Conservation (phyloP, 1,140 invertebrate species). For the Lamellibrachia luymesi region DNA sequence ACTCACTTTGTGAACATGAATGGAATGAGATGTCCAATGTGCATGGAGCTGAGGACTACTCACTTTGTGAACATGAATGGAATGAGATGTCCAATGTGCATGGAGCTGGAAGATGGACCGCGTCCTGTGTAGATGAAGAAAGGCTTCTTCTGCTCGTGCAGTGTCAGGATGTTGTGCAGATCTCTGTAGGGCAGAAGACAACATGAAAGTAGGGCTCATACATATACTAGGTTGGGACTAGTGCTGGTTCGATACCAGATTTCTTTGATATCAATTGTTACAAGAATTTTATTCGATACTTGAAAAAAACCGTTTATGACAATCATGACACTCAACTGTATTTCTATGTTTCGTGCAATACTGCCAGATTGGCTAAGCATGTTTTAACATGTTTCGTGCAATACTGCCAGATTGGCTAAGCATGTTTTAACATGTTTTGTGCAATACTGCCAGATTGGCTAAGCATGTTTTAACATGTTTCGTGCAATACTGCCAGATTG, state of each 20-base stretch:
- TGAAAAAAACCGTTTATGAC: not conserved
- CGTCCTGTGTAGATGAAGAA: slow-evolving; percentile 98
- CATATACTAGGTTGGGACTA: not conserved
- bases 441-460: no score
- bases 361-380: no score
- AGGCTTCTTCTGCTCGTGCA: slow-evolving; percentile 84
- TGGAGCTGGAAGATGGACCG: slow-evolving; percentile 91
- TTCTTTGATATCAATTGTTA: no score
- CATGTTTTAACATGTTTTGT: no score
- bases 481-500: no score
- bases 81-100: slow-evolving; percentile 97
- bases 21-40: slow-evolving; percentile 95
- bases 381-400: no score
- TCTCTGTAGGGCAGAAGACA: slow-evolving; percentile 56
- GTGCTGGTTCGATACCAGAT: no score
- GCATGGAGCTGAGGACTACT: slow-evolving; percentile 66
- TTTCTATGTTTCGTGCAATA: no score
- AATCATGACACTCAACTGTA: no score
- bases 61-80: slow-evolving; percentile 96
- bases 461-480: no score
- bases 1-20: slow-evolving; percentile 89
- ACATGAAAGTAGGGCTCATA: not conserved
- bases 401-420: no score
- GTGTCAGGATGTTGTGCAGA: slow-evolving; percentile 71
- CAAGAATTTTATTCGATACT: no score